Evolutionary conservation across 2,888 invertebrate species (phyloP), one percentile per base, ranked within the genome.

Genomic region (Caenorhabditis becei): DNA sequence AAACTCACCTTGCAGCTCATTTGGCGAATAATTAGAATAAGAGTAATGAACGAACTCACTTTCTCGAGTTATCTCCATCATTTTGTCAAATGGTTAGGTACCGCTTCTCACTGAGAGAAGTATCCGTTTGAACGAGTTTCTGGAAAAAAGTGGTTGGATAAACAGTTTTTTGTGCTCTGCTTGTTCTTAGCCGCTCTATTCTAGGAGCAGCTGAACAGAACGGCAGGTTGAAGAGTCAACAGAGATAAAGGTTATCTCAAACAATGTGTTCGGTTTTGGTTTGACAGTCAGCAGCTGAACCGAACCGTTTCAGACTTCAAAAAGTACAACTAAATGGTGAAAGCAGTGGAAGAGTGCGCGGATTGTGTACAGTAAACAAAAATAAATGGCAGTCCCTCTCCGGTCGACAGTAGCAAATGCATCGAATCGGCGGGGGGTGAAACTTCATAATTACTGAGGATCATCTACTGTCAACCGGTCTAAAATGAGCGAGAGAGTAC

Each of bases 371-470:
- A 69, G 62, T 69, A 72, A 71, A 79, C 78, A 79, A 79, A 72
- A 72, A 72, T 79, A 79, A 58, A 72, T 69, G 70, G 77, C 59
- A 79, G 58, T 41, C 20, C 8, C 32, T 18, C 47, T 47, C 47
- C 47, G 47, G 18, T 47, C 18, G 35, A 54, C 54, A 61, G 71
- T 62, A 63, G 63, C 32, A 67, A 71, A 70, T 70, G 75, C 66
- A 74, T 62, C 51, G 70, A 78, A 78, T 59, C 51, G 69, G 61
- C 59, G 59, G 67, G 16, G 58, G 71, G 66, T 61, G 75, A 77
- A 81, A 81, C 77, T 81, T 81, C 66, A 72, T 81, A 81, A 81
- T 81, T 81, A 81, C 77, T 77, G 81, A 71, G 81, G 81, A 81
- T 81, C 81, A 81, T 77, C 81, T 80, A 75, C 70, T 66, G 70